phyloP scores from a whole-genome alignment of 2,797 vertebrate species.

The Enteromius viviparus region DNA sequence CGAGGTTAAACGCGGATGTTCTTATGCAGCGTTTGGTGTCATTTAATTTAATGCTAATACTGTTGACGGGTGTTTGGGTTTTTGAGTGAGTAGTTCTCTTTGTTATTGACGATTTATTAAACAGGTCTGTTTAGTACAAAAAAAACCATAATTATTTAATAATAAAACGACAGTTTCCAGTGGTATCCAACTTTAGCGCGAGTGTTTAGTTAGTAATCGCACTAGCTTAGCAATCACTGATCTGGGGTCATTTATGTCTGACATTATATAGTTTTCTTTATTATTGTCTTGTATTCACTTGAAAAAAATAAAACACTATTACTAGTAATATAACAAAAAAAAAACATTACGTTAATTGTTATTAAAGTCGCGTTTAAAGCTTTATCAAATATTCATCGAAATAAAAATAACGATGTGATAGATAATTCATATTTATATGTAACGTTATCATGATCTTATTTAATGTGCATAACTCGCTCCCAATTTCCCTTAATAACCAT shows the following conservation, averaged over 20 bases:
- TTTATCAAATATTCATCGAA: not conserved
- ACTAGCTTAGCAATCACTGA: slow-evolving; percentile 1
- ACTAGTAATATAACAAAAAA: not conserved
- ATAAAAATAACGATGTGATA: no score
- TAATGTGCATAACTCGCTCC: not conserved
- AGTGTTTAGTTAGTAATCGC: not conserved
- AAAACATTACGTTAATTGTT: not conserved
- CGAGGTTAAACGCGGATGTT: not conserved
- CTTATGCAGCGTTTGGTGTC: not conserved
- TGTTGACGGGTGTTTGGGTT: not conserved
- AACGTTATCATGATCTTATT: not conserved
- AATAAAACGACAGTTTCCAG: not conserved
- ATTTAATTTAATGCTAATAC: not conserved
- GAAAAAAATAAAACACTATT: not conserved
- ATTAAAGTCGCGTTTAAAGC: no score
- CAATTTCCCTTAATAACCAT: not conserved
- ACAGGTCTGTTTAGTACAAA: no score
- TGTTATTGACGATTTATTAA: not conserved
- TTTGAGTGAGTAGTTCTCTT: not conserved
- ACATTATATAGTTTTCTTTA: not conserved
- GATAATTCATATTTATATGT: no score
- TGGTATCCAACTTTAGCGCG: not conserved
- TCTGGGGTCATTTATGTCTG: not conserved
- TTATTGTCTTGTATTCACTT: not conserved
- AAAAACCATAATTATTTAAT: no score